A percentile compares a stretch with the other conserved stretches of the same genome.
Conservation (phyloP, 2,797 vertebrate genomes). For the Sebastolobus altivelis region DNA sequence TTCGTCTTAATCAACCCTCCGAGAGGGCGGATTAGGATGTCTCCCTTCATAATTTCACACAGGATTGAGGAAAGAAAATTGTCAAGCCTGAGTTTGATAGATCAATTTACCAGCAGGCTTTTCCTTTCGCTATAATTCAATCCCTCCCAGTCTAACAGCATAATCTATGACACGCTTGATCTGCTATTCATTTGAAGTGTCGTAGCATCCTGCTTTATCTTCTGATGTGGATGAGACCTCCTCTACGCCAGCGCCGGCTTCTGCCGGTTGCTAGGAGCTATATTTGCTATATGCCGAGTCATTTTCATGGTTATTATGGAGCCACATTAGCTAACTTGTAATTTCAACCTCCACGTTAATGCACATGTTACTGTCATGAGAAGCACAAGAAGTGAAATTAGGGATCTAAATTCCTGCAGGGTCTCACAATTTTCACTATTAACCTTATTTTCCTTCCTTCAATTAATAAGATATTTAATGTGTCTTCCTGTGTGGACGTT, state of each 20-base stretch:
- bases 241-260: conserved; percentile 44
- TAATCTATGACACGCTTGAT: conserved; percentile 85
- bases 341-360: conserved; percentile 56
- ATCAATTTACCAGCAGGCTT: conserved; percentile 84
- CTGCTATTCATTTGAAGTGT: conserved; percentile 85
- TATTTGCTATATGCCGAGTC: conserved; percentile 65
- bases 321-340: conserved; percentile 47
- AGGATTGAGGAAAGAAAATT: conserved; percentile 74
- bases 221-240: conserved; percentile 67
- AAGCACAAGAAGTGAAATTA: not conserved
- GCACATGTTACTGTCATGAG: conserved; percentile 45
- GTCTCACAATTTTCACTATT: conserved; percentile 26
- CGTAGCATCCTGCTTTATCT: conserved; percentile 78
- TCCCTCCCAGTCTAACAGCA: conserved; percentile 77
- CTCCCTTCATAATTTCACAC: conserved; percentile 78
- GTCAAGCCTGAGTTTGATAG: conserved; percentile 83
- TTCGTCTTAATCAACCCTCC: conserved; percentile 72
- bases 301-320: conserved; percentile 75
- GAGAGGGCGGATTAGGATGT: conserved; percentile 80
- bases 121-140: conserved; percentile 77
- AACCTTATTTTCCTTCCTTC: conserved; percentile 15
- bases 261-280: conserved; percentile 69
- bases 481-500: conserved; percentile 8
- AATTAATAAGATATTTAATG: conserved; percentile 7
- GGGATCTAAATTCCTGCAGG: conserved; percentile 8